Conservation (phyloP, 2,113 vertebrate species). For the Ceyx margarethae region DNA sequence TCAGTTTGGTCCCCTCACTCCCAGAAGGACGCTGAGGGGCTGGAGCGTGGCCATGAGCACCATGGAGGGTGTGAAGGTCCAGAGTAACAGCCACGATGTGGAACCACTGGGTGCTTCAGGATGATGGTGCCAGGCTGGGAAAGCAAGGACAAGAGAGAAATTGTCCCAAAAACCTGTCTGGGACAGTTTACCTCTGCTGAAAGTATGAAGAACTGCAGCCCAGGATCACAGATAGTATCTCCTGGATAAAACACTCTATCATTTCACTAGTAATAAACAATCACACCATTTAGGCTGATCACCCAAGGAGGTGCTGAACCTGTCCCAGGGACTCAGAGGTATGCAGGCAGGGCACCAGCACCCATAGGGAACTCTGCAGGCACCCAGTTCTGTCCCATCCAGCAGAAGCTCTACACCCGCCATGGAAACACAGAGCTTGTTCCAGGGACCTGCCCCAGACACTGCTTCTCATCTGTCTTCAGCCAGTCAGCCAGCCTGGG, state of each 20-base stretch:
- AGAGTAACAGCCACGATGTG: fast-evolving
- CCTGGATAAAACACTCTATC: neutral
- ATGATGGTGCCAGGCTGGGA: too few relatives aligned
- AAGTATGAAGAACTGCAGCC: neutral
- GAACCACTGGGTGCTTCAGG: neutral
- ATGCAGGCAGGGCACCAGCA: neutral
- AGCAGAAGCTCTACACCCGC: neutral
- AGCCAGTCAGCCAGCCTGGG: neutral
- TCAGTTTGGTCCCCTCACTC: neutral
- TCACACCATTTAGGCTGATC: fast-evolving
- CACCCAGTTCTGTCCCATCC: fast-evolving
- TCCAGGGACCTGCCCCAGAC: fast-evolving
- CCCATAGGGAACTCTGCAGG: neutral
- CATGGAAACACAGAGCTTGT: fast-evolving
- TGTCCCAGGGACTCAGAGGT: fast-evolving
- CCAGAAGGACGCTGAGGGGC: neutral
- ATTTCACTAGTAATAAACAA: neutral
- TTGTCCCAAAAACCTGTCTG: too few relatives aligned
- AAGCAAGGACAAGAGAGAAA: neutral
- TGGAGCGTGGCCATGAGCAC: neutral
- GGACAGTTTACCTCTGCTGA: fast-evolving
- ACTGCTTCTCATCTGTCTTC: neutral
- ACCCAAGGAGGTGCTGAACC: neutral
- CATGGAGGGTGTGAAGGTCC: neutral
- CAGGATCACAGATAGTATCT: neutral